Conservation (phyloP, 1,140 invertebrate genomes). For the Drosophila tsacasi region DNA sequence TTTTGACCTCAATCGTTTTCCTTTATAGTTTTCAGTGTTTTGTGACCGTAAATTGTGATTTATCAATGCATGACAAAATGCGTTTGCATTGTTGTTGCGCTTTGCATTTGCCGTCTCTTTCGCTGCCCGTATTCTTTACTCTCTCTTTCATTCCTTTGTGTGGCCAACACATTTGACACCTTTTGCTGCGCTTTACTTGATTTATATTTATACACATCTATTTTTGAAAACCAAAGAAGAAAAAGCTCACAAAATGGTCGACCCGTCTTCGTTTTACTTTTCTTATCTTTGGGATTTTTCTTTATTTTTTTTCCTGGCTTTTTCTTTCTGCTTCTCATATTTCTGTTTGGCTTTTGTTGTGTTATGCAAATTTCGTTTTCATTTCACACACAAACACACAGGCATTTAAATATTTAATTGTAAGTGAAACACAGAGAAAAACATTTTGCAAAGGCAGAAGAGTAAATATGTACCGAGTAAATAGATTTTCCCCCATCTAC, state of each 20-base stretch:
- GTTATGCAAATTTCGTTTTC: conserved; percentile 72
- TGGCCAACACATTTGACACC: conserved; percentile 43
- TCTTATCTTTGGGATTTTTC: conserved; percentile 16
- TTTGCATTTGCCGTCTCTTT: conserved; percentile 19
- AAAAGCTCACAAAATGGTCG: conserved; percentile 51
- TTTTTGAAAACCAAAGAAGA: conserved; percentile 13
- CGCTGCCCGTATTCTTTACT: background rate
- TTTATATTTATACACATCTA: conserved; percentile 23
- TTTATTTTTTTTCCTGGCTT: background rate
- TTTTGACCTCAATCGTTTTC: conserved; percentile 14
- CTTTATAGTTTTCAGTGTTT: conserved; percentile 22
- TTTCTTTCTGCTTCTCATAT: conserved; percentile 18
- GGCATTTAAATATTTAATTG: conserved; percentile 79
- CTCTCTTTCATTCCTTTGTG: conserved; percentile 10
- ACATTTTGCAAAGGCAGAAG: conserved; percentile 10
- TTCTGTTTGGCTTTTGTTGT: conserved; percentile 44
- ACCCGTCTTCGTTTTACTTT: conserved; percentile 30
- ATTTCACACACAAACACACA: conserved; percentile 34
- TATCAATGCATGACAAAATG: conserved; percentile 78
- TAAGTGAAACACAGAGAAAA: conserved; percentile 60
- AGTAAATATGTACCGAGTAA: conserved; percentile 60
- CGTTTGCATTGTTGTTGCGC: conserved; percentile 36
- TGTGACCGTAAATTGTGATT: conserved; percentile 65
- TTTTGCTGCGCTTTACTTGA: conserved; percentile 42
- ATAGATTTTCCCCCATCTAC: conserved; percentile 41